These are phyloP conservation scores for Perithous albicinctus DNA, from an alignment of 2,888 invertebrate species.

Conservation along the genomic window DNA sequence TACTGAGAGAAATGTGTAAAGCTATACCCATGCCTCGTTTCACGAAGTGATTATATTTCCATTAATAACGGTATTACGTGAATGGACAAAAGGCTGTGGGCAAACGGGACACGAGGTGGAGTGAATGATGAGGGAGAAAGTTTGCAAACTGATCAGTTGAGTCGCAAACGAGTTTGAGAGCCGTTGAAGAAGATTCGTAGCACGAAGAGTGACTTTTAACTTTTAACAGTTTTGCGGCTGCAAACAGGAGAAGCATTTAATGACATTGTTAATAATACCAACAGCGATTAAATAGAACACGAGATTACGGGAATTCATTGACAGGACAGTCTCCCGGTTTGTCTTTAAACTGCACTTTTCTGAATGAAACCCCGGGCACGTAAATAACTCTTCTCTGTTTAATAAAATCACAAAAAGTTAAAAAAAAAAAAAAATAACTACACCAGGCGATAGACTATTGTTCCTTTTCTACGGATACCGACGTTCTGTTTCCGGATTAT, in stretches of 20 bases:
- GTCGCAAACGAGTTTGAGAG: constrained; percentile 49
- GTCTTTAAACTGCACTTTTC: background rate
- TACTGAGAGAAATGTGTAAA: background rate
- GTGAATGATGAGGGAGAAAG: constrained; percentile 55
- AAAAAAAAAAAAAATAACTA: constrained; percentile 17
- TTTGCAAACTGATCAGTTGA: constrained; percentile 25
- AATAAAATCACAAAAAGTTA: constrained; percentile 3
- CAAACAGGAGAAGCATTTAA: constrained; percentile 60
- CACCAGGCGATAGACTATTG: constrained; percentile 19
- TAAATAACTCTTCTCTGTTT: background rate
- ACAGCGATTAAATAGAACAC: constrained; percentile 20
- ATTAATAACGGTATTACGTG: constrained; percentile 36
- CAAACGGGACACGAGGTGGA: constrained; percentile 39
- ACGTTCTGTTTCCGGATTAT: constrained; percentile 77
- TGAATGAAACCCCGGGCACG: background rate
- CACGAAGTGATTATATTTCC: constrained; percentile 12
- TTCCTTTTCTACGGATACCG: constrained; percentile 71
- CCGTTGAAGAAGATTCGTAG: constrained; percentile 60
- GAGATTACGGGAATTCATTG: background rate
- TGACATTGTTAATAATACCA: constrained; percentile 70
- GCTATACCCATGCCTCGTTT: background rate
- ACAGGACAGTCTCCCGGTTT: background rate
- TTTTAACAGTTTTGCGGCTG: constrained; percentile 74
- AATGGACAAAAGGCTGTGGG: background rate
- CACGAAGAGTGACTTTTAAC: constrained; percentile 72